Conservation (phyloP, 2,888 invertebrate genomes). For the Campoplex nolae region DNA sequence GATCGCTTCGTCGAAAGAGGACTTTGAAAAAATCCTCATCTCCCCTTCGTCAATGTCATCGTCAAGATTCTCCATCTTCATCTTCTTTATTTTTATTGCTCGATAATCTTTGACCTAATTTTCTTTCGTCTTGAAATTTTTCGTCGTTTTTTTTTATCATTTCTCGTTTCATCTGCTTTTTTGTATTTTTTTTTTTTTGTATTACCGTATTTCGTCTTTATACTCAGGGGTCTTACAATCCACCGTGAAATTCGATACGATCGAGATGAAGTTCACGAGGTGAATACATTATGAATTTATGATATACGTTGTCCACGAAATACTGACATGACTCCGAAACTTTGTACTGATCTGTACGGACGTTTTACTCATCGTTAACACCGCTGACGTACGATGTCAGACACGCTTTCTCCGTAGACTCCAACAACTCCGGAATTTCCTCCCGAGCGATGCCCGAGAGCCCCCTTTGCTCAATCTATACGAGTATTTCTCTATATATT, state of each 20-base stretch:
- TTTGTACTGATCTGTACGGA: conserved; percentile 35
- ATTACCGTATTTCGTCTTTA: conserved; percentile 19
- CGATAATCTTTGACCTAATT: conserved; percentile 8
- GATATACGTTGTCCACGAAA: conserved; percentile 55
- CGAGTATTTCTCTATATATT: not conserved
- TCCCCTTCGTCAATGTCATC: conserved; percentile 3
- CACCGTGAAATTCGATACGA: conserved; percentile 61
- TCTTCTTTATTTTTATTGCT: not conserved
- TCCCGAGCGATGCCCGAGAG: not conserved
- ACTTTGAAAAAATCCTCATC: conserved; percentile 21
- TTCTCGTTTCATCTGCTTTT: not conserved
- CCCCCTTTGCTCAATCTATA: conserved; percentile 18
- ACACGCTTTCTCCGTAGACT: conserved; percentile 31
- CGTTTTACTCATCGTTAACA: conserved; percentile 21
- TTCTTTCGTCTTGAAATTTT: not conserved
- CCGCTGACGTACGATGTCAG: conserved; percentile 32
- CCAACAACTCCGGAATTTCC: conserved; percentile 16
- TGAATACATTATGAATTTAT: conserved; percentile 65
- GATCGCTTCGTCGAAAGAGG: conserved; percentile 37
- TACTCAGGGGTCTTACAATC: conserved; percentile 4
- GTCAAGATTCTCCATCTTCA: not conserved
- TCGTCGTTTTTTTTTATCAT: not conserved
- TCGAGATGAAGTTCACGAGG: conserved; percentile 64
- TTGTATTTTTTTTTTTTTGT: too few species aligned
- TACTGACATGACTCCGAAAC: conserved; percentile 55